Evolutionary conservation across 1,140 invertebrate genomes (phyloP), one percentile per base, ranked within the genome.

Genomic region (Aricia agestis): DNA sequence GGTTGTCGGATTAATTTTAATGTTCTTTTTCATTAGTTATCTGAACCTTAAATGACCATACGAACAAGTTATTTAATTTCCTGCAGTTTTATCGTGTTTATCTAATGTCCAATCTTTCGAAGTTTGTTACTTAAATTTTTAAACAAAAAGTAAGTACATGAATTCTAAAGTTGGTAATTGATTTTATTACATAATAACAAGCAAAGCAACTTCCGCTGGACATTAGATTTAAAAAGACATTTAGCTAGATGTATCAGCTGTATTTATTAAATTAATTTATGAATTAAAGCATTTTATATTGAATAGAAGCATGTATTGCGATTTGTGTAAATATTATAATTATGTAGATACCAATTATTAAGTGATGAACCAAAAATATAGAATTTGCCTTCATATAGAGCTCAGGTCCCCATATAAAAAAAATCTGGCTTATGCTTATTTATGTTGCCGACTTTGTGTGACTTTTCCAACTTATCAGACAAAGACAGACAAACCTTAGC

Each of bases 181-280:
- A 25, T 25, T 25, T 25, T 25, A 25, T 25, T 25, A 3, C 25
- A 25, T 25, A 25, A 25, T 25, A 25, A 25, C 1, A 25, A 25
- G 25, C 25, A 58, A 18, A 9, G 18, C 0, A 59, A 17, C 18
- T 59, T 59, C 6, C 7, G 58, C 15, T 18, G 58, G 58, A 59
- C 58, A 59, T 18, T 59, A 17, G 58, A 59, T 58, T 17, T 58
- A n/a, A 58, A 58, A n/a, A 58, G n/a, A 17, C 52, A 58, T 17
- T 58, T 11, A 58, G 15, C n/a, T n/a, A 17, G 1, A 18, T n/a
- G 52, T 17, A 3, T 59, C 58, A 9, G n/a, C 18, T 59, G 58
- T 59, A 59, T 59, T 59, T 59, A 59, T 59, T 59, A 17, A 59
- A 59, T n/a, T 59, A n/a, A 59, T 59, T 59, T 59, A 59, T 59